Evolutionary conservation across 2,888 invertebrate species (phyloP).

Genomic region (Cephus sareptanus): DNA sequence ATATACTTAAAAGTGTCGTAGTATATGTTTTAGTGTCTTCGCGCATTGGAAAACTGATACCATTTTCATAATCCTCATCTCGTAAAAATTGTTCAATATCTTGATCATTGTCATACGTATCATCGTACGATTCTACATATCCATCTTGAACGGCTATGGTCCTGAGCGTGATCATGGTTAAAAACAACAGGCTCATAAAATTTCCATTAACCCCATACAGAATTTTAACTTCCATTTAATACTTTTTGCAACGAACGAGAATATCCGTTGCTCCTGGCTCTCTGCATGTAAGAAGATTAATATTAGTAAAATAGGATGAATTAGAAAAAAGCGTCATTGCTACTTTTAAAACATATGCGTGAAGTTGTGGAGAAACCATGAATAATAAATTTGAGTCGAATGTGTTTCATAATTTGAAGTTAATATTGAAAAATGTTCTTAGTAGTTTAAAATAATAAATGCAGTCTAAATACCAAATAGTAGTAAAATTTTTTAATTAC

Average conservation of each 20-base stretch:
- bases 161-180: background rate
- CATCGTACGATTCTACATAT: slow-evolving; percentile 19
- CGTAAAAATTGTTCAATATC: slow-evolving; percentile 12
- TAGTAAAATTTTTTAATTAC: background rate
- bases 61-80: slow-evolving; percentile 26
- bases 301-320: background rate
- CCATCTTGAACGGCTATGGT: slow-evolving; percentile 5
- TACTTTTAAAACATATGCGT: slow-evolving; percentile 3
- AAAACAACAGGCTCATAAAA: slow-evolving; percentile 7
- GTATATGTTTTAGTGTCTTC: slow-evolving; percentile 8
- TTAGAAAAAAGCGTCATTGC: slow-evolving; percentile 16
- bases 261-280: slow-evolving; percentile 3
- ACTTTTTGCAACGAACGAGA: background rate
- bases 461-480: background rate
- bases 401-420: background rate
- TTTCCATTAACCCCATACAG: slow-evolving; percentile 6
- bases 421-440: background rate
- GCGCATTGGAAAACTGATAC: slow-evolving; percentile 15
- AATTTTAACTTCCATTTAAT: slow-evolving; percentile 18
- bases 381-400: background rate
- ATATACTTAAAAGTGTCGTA: slow-evolving; percentile 3
- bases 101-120: slow-evolving; percentile 19
- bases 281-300: background rate
- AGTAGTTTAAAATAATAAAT: background rate
- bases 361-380: slow-evolving; percentile 13